Evolutionary conservation across 1,140 invertebrate species (phyloP).

Genomic region (Drosophila pruinosa): DNA sequence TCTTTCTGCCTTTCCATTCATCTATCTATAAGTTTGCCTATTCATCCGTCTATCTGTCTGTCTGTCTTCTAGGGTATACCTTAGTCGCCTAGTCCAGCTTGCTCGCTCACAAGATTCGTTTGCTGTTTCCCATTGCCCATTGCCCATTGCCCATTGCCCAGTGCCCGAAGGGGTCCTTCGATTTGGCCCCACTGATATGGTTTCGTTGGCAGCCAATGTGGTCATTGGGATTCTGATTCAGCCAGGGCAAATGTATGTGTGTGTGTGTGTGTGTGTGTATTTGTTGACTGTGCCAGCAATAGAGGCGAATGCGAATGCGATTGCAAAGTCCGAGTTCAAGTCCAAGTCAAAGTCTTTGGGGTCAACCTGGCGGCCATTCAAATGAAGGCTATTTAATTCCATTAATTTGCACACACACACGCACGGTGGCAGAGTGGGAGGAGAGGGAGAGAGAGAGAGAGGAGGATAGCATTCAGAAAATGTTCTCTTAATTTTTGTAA

Average conservation of each 20-base stretch:
- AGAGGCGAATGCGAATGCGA: slow-evolving; percentile 2
- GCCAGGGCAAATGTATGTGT: not conserved
- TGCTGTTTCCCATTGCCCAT: no score
- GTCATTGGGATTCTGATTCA: not conserved
- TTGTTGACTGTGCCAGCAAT: no score
- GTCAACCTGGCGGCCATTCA: slow-evolving; percentile 47
- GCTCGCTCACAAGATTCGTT: no score
- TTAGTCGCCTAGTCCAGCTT: not conserved
- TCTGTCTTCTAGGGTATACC: not conserved
- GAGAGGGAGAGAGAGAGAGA: not conserved
- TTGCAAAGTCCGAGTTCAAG: not conserved
- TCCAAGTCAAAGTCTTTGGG: slow-evolving; percentile 1
- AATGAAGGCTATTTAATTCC: slow-evolving; percentile 76
- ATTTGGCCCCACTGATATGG: slow-evolving; percentile 8
- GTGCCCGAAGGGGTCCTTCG: not conserved
- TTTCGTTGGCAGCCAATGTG: slow-evolving; percentile 5
- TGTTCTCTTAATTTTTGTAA: slow-evolving; percentile 74
- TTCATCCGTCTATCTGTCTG: no score
- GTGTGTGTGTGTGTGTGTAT: not conserved
- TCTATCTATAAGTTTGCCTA: no score
- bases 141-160: not conserved
- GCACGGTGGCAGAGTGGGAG: not conserved
- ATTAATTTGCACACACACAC: slow-evolving; percentile 65
- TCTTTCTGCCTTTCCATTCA: no score
- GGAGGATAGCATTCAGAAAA: slow-evolving; percentile 41